Evolutionary conservation across 2,797 vertebrate genomes (phyloP), one percentile per base, ranked within the genome.

Genomic region (Platalea minor): DNA sequence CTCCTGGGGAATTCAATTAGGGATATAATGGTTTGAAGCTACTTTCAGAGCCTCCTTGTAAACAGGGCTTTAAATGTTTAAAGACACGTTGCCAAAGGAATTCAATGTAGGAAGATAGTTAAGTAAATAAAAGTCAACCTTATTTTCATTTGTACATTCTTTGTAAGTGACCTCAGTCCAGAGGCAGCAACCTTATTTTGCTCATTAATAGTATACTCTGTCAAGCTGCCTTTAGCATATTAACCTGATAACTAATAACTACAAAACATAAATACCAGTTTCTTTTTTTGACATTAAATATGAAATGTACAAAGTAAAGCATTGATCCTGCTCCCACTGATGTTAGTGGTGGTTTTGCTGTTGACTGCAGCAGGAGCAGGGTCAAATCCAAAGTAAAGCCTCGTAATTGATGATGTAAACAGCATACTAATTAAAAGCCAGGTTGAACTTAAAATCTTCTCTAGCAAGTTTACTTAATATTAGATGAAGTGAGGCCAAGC

Each of bases 1-100:
- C 98, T 98, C 98, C 98, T 98, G 98, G 98, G 98, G 98, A 98
- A 98, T 98, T 98, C 98, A 98, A 98, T 98, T 98, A 98, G 95
- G 95, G 96, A 95, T 95, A 98, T 98, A 98, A 98, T 98, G 97
- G 97, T 98, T 98, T 98, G 98, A 98, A 98, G 98, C 95, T 98
- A 98, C 97, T 98, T 98, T 98, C 97, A 98, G 98, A 98, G 95
- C 85, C 76, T 98, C 95, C 97, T 98, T 98, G 98, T 98, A 98
- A 98, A 98, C 98, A 98, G 97, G 96, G 91, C 94, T 98, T 98
- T 98, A 98, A 98, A 98, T 98, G 98, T 98, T 98, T 98, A 98
- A 98, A 98, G 97, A 98, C 96, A 98, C 61, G 61, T 98, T 98
- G 97, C 98, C 97, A 98, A 98, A 98, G 97, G 97, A 98, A 98